Evolutionary conservation across 1,140 invertebrate genomes (phyloP), one percentile per base, ranked within the genome.

Genomic region (Drosophila neocordata): DNA sequence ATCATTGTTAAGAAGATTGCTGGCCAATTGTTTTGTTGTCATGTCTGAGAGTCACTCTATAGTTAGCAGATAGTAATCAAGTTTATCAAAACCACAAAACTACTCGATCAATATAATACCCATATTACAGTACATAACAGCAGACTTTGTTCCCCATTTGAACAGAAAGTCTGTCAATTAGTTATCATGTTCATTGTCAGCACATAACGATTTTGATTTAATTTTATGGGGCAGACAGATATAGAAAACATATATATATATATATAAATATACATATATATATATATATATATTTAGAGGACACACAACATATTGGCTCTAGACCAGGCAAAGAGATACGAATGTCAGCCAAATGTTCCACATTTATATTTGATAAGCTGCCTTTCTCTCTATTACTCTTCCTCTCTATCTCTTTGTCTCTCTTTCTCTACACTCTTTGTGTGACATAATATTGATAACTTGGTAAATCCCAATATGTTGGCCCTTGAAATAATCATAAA

Each of bases 161-260:
- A 53, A 77, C 81, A 68, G 76, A 68, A 76, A 68, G 48, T 78
- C 78, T 87, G 82, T 85, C 82, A 85, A 85, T 85, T 85, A 85
- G 82, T 87, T 85, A 87, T 85, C 82, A 87, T 85, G 82, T 85
- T 78, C 65, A 65, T 69, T 85, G 82, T 87, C 82, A 85, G 71
- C 78, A 81, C 65, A 71, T 73, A 80, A 81, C 61, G 80, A 84
- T 70, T 85, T 84, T 85, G 82, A 85, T 85, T 85, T 87, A 85
- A 85, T 85, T 81, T 81, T 74, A 56, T 76, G 77, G 73, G 44
- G 38, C 37, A 68, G 35, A 60, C 41, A 44, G 13, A 59, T 55
- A 34, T 67, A 55, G 31, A 56, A 35, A 53, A 44, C 18, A 5
- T 18, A 20, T 20, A 48, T 20, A 20, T 11, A 48, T 38, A 38